Evolutionary conservation across 2,113 vertebrate species (phyloP), one percentile per base, ranked within the genome.

Genomic region (Toxotes jaculatrix): DNA sequence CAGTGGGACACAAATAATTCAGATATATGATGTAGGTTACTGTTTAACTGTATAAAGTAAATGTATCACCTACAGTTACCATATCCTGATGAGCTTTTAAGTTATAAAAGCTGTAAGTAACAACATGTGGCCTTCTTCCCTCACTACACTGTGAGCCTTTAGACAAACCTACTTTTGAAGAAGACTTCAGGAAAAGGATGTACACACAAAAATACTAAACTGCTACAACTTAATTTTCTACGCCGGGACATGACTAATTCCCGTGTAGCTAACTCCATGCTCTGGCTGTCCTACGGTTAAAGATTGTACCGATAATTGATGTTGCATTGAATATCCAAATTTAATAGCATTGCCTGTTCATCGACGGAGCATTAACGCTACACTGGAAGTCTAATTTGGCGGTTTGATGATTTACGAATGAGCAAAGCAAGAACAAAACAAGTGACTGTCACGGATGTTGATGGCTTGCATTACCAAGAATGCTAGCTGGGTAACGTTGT

Each of bases 401-500:
- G 0, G 7, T 49, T n/a, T 49, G 9, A 11, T 60, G 4, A 11
- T 23, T 74, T 38, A 13, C 4, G 21, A 34, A 34, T 6, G 16
- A 21, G 0, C 16, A n/a, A 16, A 1, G 12, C 14, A 45, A 51
- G 31, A 83, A 79, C 68, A 81, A 79, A 77, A 60, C 75, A 72
- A 59, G 13, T 16, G 19, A 38, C 42, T 61, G 31, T 32, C 34
- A 62, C 36, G 4, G 53, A 75, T 79, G 49, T 42, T 68, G 38
- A 40, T 78, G 4, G 34, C 23, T 84, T 43, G 16, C 23, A 64
- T 17, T 6, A 53, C 7, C 55, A 21, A 59, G 19, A 77, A 55
- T 71, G 67, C 56, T 71, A 84, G 36, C 36, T 43, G 53, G 21
- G 7, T 45, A 81, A 53, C 78, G 45, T 42, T 72, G 61, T 49